Evolutionary conservation across 2,113 vertebrate genomes (phyloP).

Genomic region (Syrmaticus mikado): DNA sequence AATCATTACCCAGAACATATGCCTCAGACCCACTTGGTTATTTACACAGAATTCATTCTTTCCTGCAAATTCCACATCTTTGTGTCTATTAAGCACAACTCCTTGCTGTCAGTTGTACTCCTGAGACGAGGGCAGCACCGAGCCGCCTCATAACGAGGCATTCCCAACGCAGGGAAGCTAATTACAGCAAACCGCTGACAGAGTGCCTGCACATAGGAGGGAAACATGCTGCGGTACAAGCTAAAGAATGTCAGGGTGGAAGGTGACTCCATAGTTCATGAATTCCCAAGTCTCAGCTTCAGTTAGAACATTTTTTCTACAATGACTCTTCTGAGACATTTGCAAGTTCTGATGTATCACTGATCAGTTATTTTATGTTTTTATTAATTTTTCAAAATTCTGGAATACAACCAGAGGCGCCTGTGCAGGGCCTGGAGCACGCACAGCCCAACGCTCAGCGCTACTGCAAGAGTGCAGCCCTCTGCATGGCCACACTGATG

Average conservation of each 20-base stretch:
- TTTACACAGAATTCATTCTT: neutral
- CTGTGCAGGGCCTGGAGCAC: neutral
- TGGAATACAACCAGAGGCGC: accelerated
- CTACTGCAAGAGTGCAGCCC: neutral
- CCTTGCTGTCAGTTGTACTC: neutral
- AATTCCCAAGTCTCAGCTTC: neutral
- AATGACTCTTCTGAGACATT: neutral
- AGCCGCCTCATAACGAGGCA: neutral
- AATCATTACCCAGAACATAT: neutral
- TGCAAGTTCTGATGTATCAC: neutral
- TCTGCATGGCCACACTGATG: neutral
- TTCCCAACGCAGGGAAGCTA: neutral
- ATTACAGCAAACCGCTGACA: neutral
- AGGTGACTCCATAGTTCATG: slow-evolving; percentile 1
- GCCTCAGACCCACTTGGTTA: neutral
- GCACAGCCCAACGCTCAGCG: neutral
- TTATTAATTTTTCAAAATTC: neutral
- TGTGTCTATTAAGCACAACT: neutral
- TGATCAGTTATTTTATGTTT: neutral
- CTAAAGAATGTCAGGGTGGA: neutral
- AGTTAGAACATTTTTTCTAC: neutral
- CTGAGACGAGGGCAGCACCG: neutral
- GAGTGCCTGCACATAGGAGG: neutral
- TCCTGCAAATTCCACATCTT: neutral
- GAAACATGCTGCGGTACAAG: slow-evolving; percentile 19